These are phyloP conservation scores for Sterrhoptilus dennistouni DNA, from an alignment of 2,113 vertebrate genomes.

Conservation along the genomic window DNA sequence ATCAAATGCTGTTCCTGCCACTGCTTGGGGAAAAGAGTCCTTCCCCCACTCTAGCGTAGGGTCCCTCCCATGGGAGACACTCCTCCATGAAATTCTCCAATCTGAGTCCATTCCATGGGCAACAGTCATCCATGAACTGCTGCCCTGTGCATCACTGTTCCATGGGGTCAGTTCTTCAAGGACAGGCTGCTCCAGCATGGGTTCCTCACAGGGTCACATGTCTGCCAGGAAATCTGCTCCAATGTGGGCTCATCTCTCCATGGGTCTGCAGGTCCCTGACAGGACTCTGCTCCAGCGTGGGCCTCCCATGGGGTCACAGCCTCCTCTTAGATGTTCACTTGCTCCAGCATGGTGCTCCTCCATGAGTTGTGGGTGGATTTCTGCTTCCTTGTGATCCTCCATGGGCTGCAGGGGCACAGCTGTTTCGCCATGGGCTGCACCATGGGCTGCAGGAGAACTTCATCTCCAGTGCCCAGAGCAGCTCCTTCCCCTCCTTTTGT, in stretches of 20 bases:
- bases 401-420: neutral
- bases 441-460: neutral
- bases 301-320: neutral
- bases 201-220: fast-evolving
- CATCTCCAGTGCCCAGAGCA: too few species aligned
- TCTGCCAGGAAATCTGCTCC: neutral
- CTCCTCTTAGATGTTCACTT: neutral
- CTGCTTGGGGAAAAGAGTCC: neutral
- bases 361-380: neutral
- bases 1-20: neutral
- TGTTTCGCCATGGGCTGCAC: too few species aligned
- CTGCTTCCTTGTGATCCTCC: neutral
- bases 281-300: neutral
- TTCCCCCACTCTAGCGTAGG: neutral
- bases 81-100: neutral
- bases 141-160: neutral
- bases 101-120: neutral
- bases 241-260: neutral
- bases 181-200: neutral
- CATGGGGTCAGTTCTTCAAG: neutral
- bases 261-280: too few species aligned
- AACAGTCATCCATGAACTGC: neutral
- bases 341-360: neutral
- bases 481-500: neutral
- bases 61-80: neutral